Base-by-base conservation (phyloP, 37 sponge, comb jelly and placozoan species). In the Geodia barretti region DNA sequence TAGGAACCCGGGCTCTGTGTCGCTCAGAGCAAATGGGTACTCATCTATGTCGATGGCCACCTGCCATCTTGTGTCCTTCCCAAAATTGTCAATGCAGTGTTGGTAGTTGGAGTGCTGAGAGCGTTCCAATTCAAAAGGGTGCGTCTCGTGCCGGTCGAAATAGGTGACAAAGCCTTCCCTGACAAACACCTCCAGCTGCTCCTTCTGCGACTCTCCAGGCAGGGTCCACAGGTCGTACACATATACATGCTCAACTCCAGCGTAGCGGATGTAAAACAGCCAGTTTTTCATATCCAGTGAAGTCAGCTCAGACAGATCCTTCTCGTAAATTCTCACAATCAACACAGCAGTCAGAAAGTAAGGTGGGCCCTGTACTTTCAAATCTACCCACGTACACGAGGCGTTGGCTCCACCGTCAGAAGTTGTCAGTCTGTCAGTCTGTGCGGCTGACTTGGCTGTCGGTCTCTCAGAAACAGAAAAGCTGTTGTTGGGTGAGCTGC, bases 21-120 rank as follows among this genome's bases (percentile, higher is more conserved):
- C 93, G 30, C 0, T 17, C 40, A 83, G 83, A 59, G 75, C 74
- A 62, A 89, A 93, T 20, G 93, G 93, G 39, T 93, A 93, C 60
- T 93, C 93, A 54, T 93, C 93, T 61, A 93, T 84, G 54, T 93
- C 93, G 35, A 89, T 85, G 14, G 93, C 93, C 24, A 74, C 62
- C 60, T 89, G 89, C 93, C 93, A 93, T 1, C 41, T 39, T 1
- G 83, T 64, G 23, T 89, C 89, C 2, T 62, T 42, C 39, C 78
- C 78, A 39, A 34, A 93, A 0, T 64, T 40, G 1, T 85, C 70
- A 24, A 93, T 89, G 71, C 82, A 84, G 47, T 89, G 35, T 82
- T 89, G 89, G 65, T 93, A 93, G 2, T 86, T 86, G n/a, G 87
- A 33, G 32, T 85, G 78, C 64, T 93, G 93, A 28, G 92, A 86